Evolutionary conservation across 2,888 invertebrate species (phyloP).

Genomic region (Synergus laeviventris): DNA sequence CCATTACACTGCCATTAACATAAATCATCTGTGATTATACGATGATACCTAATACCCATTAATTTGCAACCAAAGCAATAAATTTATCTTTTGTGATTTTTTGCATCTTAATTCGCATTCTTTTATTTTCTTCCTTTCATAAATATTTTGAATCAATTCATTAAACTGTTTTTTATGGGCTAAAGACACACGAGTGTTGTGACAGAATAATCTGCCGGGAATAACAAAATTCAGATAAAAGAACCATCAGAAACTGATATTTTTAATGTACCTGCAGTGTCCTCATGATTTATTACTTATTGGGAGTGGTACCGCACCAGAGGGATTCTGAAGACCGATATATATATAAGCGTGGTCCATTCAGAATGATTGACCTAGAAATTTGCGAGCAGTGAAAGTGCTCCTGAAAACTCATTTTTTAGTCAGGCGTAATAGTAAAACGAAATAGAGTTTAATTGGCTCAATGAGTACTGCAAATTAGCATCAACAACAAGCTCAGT

Average conservation of each 20-base stretch:
- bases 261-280: conserved; percentile 52
- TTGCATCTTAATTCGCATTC: background rate
- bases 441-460: conserved; percentile 25
- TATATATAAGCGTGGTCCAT: conserved; percentile 71
- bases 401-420: conserved; percentile 58
- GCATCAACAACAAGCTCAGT: no score
- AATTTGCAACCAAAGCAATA: background rate
- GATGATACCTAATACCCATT: background rate
- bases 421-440: conserved; percentile 61
- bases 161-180: background rate
- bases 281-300: conserved; percentile 57
- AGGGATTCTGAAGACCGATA: conserved; percentile 52
- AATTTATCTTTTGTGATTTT: background rate
- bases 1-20: background rate
- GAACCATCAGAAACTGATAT: background rate
- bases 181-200: background rate
- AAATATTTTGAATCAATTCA: background rate
- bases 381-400: conserved; percentile 72
- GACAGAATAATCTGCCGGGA: background rate
- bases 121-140: background rate
- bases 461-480: no score
- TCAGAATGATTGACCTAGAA: conserved; percentile 72
- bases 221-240: background rate
- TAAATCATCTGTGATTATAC: background rate
- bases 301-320: conserved; percentile 58